Evolutionary conservation across 2,888 invertebrate species (phyloP).

Genomic region (Pristionchus entomophagus): DNA sequence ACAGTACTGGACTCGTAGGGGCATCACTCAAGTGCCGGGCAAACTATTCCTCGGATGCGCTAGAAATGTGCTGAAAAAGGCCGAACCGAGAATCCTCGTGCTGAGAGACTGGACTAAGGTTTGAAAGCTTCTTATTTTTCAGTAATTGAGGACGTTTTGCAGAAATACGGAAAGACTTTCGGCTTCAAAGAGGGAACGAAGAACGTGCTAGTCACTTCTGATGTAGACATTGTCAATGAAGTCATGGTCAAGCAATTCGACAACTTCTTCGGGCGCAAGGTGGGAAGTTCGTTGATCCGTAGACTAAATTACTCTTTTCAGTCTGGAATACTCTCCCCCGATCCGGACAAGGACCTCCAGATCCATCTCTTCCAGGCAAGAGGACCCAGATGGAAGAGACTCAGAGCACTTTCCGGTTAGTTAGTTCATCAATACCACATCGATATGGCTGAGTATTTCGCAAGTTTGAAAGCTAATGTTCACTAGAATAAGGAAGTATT

Average conservation of each 20-base stretch:
- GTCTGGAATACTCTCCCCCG: constrained; percentile 12
- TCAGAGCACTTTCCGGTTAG: constrained; percentile 11
- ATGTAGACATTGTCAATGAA: constrained; percentile 76
- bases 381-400: constrained; percentile 43
- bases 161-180: constrained; percentile 51
- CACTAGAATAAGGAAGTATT: neutral
- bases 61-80: neutral
- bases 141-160: neutral
- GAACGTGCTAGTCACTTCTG: constrained; percentile 75
- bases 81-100: constrained; percentile 13
- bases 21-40: constrained; percentile 14
- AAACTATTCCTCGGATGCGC: constrained; percentile 8
- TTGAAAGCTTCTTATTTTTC: too few relatives aligned
- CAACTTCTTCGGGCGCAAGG: constrained; percentile 71
- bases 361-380: constrained; percentile 30
- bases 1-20: constrained; percentile 26
- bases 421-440: neutral
- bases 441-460: too few relatives aligned
- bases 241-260: constrained; percentile 77
- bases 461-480: too few relatives aligned
- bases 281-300: neutral
- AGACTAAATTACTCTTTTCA: neutral
- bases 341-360: constrained; percentile 28
- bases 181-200: constrained; percentile 52
- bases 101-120: constrained; percentile 41